These are phyloP conservation scores for Gnatocerus cornutus DNA, from an alignment of 2,888 invertebrate species.

Conservation along the genomic window DNA sequence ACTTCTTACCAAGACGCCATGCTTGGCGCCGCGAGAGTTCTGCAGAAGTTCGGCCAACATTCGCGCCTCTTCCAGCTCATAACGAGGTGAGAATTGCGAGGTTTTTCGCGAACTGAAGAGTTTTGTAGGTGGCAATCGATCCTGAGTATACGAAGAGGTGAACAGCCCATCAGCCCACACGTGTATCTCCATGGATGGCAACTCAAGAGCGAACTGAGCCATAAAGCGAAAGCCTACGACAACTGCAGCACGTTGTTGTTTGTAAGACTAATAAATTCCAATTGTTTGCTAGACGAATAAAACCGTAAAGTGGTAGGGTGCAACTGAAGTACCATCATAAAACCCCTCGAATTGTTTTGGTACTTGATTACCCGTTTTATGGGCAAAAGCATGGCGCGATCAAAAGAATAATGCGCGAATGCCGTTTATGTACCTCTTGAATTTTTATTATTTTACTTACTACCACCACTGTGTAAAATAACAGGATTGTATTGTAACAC, in stretches of 20 bases:
- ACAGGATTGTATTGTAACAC: not conserved
- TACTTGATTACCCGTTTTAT: conserved; percentile 12
- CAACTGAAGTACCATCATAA: conserved; percentile 6
- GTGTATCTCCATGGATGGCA: conserved; percentile 74
- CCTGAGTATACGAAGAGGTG: conserved; percentile 70
- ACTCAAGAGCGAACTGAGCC: conserved; percentile 72
- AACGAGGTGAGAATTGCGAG: conserved; percentile 74
- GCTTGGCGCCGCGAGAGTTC: conserved; percentile 76
- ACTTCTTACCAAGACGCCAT: conserved; percentile 75
- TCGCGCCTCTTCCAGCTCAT: conserved; percentile 79
- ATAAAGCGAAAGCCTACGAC: conserved; percentile 68
- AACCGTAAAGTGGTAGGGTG: conserved; percentile 3
- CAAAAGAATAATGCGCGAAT: conserved; percentile 6
- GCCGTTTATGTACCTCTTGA: conserved; percentile 1
- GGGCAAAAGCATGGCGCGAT: not conserved
- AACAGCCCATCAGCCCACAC: conserved; percentile 69
- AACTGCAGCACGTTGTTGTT: conserved; percentile 57
- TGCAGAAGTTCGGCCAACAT: conserved; percentile 78
- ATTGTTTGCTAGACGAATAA: conserved; percentile 4
- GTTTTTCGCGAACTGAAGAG: no score
- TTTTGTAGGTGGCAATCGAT: conserved; percentile 76
- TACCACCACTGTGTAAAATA: not conserved
- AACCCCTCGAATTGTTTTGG: conserved; percentile 19
- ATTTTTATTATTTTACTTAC: not conserved
- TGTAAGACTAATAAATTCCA: conserved; percentile 55